phyloP scores from a whole-genome alignment of 2,888 invertebrate species.

The Mythimna vitellina region DNA sequence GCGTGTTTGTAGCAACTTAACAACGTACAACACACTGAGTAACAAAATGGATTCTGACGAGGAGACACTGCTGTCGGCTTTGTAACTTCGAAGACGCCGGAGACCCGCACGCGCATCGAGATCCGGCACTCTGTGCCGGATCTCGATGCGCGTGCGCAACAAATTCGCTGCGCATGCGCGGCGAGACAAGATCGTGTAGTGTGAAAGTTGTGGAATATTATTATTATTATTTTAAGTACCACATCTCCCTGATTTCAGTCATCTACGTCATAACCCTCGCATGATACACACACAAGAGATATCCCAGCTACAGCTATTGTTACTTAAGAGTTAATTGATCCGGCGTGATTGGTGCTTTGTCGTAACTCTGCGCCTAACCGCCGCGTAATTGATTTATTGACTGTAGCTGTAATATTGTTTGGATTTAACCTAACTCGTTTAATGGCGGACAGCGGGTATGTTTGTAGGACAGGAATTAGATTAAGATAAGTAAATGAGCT shows the following conservation, averaged over 20 bases:
- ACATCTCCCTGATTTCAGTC: not conserved
- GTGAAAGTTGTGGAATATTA: too few relatives aligned
- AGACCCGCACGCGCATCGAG: too few relatives aligned
- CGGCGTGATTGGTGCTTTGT: slow-evolving; percentile 66
- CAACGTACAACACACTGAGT: too few relatives aligned
- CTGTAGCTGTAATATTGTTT: slow-evolving; percentile 41
- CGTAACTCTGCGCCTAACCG: slow-evolving; percentile 36
- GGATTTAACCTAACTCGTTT: slow-evolving; percentile 8
- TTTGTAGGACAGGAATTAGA: not conserved
- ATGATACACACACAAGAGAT: slow-evolving; percentile 23
- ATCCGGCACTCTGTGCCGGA: too few relatives aligned
- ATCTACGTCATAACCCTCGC: slow-evolving; percentile 21
- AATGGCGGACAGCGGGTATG: slow-evolving; percentile 12
- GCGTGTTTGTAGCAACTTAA: too few relatives aligned
- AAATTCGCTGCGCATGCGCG: too few relatives aligned
- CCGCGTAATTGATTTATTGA: slow-evolving; percentile 57
- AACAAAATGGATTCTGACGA: too few relatives aligned
- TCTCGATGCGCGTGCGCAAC: too few relatives aligned
- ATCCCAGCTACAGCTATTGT: slow-evolving; percentile 57
- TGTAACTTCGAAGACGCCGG: too few relatives aligned
- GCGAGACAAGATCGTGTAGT: too few relatives aligned
- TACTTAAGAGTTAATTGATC: slow-evolving; percentile 72
- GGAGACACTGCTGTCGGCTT: too few relatives aligned
- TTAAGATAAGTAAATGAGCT: not conserved
- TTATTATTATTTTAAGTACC: not conserved